Evolutionary conservation across 2,113 vertebrate genomes (phyloP).

Genomic region (Plecotus auritus): DNA sequence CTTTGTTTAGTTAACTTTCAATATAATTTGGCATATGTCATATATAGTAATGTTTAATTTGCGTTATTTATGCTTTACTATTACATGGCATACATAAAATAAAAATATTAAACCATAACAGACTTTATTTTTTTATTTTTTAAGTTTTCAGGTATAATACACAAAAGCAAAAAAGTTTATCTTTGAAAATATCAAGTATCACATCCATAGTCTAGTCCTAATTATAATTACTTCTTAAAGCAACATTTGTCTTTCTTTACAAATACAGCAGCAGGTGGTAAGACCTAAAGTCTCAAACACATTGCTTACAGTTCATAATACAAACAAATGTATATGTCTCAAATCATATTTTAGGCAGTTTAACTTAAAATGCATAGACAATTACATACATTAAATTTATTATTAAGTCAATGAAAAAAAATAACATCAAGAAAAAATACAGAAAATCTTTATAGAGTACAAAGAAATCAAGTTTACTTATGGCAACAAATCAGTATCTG

Average conservation of each 20-base stretch:
- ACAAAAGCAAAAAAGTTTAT: conserved; percentile 85
- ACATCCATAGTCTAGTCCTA: conserved; percentile 83
- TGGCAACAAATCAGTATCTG: conserved; percentile 38
- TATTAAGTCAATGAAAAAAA: conserved; percentile 52
- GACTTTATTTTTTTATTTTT: conserved; percentile 34
- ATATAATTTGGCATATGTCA: neutral
- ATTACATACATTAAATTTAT: conserved; percentile 61
- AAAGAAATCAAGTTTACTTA: conserved; percentile 45
- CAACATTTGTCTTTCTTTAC: conserved; percentile 83
- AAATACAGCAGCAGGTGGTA: conserved; percentile 86
- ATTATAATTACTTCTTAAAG: conserved; percentile 79
- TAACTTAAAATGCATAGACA: conserved; percentile 82
- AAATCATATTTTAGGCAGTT: conserved; percentile 81
- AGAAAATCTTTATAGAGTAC: conserved; percentile 40
- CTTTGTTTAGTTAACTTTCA: conserved; percentile 39
- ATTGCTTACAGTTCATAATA: conserved; percentile 81
- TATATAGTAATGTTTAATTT: neutral
- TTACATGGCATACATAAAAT: conserved; percentile 21
- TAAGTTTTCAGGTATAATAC: conserved; percentile 78
- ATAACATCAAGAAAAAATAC: conserved; percentile 55
- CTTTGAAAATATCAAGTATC: conserved; percentile 86
- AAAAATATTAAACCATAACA: conserved; percentile 17
- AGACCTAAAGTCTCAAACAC: conserved; percentile 69
- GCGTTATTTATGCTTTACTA: conserved; percentile 17
- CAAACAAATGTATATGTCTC: conserved; percentile 76